These are phyloP conservation scores for Parazoanthus swiftii DNA, from an alignment of 92 coral and sea anemone genomes.

Conservation along the genomic window DNA sequence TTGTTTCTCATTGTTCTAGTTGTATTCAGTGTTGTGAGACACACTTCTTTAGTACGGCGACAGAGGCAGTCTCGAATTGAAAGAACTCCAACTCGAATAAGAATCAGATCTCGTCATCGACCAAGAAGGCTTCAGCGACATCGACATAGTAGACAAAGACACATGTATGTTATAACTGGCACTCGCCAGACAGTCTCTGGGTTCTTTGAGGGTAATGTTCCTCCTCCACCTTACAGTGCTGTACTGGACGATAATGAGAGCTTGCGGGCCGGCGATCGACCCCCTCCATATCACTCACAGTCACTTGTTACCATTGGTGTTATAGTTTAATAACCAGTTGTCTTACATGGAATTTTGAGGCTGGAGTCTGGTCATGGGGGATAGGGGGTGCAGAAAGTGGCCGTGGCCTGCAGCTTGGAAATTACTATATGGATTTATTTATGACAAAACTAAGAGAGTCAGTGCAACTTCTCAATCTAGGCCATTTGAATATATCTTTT, in stretches of 20 bases:
- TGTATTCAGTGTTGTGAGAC: slow-evolving; percentile 90
- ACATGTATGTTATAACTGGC: slow-evolving; percentile 65
- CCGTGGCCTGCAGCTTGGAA: too few species aligned
- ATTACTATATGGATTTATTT: too few species aligned
- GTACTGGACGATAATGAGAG: slow-evolving; percentile 87
- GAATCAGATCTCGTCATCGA: slow-evolving; percentile 53
- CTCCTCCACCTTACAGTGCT: slow-evolving; percentile 88
- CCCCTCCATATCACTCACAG: slow-evolving; percentile 75
- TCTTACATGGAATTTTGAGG: neutral
- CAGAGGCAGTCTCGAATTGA: slow-evolving; percentile 71
- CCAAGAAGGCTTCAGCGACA: slow-evolving; percentile 59
- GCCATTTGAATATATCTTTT: too few species aligned
- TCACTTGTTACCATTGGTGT: slow-evolving; percentile 76
- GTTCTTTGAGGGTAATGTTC: slow-evolving; percentile 89
- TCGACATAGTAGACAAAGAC: slow-evolving; percentile 48
- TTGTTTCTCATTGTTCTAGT: slow-evolving; percentile 76
- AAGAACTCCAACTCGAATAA: slow-evolving; percentile 70
- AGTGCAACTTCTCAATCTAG: too few species aligned
- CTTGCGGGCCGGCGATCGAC: slow-evolving; percentile 81
- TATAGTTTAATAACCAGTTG: slow-evolving; percentile 49
- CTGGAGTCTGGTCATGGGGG: too few species aligned
- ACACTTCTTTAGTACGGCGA: slow-evolving; percentile 68
- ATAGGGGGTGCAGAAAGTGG: too few species aligned
- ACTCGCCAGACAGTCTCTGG: slow-evolving; percentile 87
- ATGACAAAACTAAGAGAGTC: too few species aligned